These are phyloP conservation scores for Thecocarcelia acutangulata DNA, from an alignment of 2,888 invertebrate genomes.

Conservation along the genomic window DNA sequence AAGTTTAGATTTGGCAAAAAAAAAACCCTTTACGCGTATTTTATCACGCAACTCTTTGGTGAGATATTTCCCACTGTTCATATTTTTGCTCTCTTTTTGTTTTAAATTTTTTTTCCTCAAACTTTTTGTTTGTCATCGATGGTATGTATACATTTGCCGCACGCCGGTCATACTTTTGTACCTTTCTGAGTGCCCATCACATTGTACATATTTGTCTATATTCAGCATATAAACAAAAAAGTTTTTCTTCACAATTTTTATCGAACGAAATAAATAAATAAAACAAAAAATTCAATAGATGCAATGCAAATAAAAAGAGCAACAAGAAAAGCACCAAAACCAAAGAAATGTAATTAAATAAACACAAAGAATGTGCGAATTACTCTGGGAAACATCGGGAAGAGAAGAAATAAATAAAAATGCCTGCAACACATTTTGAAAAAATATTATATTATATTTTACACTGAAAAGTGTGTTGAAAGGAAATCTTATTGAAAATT, in stretches of 20 bases:
- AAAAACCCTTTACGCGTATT: too few species aligned
- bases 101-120: too few species aligned
- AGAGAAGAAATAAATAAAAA: neutral
- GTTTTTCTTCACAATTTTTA: constrained; percentile 58
- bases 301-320: constrained; percentile 42
- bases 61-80: too few species aligned
- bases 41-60: too few species aligned
- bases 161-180: neutral
- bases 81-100: too few species aligned
- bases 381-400: constrained; percentile 20
- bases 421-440: neutral
- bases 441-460: neutral
- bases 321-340: constrained; percentile 21
- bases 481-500: neutral
- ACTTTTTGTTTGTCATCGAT: constrained; percentile 10
- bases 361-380: constrained; percentile 55
- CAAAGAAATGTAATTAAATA: constrained; percentile 36
- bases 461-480: neutral
- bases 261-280: constrained; percentile 72
- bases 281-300: constrained; percentile 53
- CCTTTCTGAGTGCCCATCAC: constrained; percentile 27
- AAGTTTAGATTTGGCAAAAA: too few species aligned
- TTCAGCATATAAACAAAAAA: constrained; percentile 37
- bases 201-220: constrained; percentile 14
- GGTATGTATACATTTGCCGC: constrained; percentile 5